These are phyloP conservation scores for Halotydeus destructor DNA, from an alignment of 1,140 invertebrate species.

Conservation along the genomic window DNA sequence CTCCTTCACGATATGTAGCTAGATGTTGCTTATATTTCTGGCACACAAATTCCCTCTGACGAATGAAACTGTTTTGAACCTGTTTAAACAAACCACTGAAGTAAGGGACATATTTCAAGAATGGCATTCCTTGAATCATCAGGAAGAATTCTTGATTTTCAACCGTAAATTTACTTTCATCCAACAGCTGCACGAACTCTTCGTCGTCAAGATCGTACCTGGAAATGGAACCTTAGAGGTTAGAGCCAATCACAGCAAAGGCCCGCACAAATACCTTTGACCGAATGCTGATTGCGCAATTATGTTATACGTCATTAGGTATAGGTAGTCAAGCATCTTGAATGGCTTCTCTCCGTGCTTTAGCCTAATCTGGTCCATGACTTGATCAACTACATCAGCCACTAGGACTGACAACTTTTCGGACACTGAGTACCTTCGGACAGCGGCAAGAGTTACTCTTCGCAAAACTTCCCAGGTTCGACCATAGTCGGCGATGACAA, in stretches of 20 bases:
- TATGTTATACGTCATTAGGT: not conserved
- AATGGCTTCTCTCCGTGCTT: no score
- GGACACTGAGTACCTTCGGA: not conserved
- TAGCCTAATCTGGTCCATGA: no score
- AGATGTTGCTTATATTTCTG: not conserved
- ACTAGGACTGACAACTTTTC: not conserved
- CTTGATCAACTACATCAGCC: not conserved
- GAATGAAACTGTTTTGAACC: not conserved
- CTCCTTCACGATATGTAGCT: not conserved
- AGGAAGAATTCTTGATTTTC: not conserved
- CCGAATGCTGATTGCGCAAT: not conserved
- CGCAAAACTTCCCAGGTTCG: not conserved
- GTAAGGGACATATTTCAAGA: not conserved
- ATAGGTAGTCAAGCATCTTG: no score
- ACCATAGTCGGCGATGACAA: not conserved
- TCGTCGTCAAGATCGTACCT: slow-evolving; percentile 1
- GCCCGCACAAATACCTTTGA: no score
- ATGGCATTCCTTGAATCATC: not conserved
- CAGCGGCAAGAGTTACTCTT: not conserved
- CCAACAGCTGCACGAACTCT: not conserved
- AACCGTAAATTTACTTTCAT: not conserved
- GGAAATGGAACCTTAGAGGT: no score
- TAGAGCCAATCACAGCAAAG: no score
- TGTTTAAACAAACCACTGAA: not conserved
- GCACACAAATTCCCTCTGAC: not conserved